Conservation (phyloP, 2,797 vertebrate species). For the Mus minutoides region DNA sequence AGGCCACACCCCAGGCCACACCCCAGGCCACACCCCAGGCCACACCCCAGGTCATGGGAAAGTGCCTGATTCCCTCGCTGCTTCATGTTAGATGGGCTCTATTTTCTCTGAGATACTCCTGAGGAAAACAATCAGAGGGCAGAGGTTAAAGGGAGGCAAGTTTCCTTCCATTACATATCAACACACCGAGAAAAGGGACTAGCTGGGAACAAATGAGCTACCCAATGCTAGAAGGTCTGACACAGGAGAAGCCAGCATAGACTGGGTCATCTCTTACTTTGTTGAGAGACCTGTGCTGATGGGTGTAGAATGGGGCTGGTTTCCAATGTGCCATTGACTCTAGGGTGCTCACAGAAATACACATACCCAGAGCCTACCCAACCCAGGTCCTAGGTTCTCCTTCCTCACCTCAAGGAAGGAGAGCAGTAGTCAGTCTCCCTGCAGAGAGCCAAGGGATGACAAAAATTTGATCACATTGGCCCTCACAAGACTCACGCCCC, state of each 20-base stretch:
- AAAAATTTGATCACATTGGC: neutral
- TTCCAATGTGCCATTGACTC: neutral
- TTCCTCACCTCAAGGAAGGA: neutral
- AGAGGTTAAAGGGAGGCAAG: neutral
- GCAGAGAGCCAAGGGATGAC: neutral
- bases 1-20: too few species aligned
- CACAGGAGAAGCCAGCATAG: neutral
- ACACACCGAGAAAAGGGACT: neutral
- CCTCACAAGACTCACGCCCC: neutral
- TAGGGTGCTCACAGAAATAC: neutral
- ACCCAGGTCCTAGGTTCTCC: neutral
- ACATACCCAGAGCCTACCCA: neutral
- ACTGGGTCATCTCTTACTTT: neutral
- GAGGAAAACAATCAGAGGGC: neutral
- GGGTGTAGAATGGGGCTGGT: neutral
- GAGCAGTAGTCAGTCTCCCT: neutral
- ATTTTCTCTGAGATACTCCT: neutral
- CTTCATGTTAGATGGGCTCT: neutral
- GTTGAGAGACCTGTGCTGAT: neutral
- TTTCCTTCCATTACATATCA: neutral
- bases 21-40: too few species aligned
- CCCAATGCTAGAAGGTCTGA: neutral
- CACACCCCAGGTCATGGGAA: neutral
- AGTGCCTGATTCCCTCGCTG: neutral
- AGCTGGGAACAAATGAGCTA: neutral